A percentile compares a stretch with the other conserved stretches of the same genome.
Conservation (phyloP, 1,140 invertebrate species). For the Pogonognathellus flavescens region DNA sequence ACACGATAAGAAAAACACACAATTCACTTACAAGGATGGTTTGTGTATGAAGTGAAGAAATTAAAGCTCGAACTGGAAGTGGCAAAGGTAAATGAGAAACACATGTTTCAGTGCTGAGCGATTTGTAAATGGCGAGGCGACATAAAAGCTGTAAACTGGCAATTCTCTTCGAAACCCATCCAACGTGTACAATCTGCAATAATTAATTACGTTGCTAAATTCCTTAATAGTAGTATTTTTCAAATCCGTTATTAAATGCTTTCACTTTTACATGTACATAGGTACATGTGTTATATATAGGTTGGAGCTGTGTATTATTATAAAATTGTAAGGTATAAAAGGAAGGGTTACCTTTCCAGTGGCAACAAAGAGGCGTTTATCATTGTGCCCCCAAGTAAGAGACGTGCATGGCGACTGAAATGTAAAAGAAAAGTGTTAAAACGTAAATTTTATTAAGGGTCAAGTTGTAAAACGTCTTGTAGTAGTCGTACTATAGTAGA, state of each 20-base stretch:
- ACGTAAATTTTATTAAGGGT: not conserved
- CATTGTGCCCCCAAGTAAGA: conserved; percentile 98
- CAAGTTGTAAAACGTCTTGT: not conserved
- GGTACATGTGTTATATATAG: no score
- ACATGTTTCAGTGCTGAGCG: conserved; percentile 74
- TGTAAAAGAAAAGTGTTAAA: no score
- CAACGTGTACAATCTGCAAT: conserved; percentile 83
- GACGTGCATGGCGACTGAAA: conserved; percentile 87
- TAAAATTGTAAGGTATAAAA: no score
- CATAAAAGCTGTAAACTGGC: conserved; percentile 91
- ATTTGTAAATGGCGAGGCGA: conserved; percentile 78
- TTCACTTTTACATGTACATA: no score
- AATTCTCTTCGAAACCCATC: conserved; percentile 90
- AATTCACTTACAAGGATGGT: conserved; percentile 85
- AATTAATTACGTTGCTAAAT: not conserved
- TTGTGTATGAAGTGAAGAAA: conserved; percentile 91
- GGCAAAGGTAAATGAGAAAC: conserved; percentile 85
- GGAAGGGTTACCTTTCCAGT: conserved; percentile 77
- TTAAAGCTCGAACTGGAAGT: conserved; percentile 83
- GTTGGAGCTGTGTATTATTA: no score
- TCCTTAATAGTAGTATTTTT: no score
- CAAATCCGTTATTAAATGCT: no score
- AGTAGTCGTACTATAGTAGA: no score
- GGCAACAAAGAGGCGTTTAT: conserved; percentile 92
- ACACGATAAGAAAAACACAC: not conserved